A percentile compares a stretch with the other conserved stretches of the same genome.
Conservation (phyloP, 1,140 invertebrate species). For the Meloidogyne chitwoodi region DNA sequence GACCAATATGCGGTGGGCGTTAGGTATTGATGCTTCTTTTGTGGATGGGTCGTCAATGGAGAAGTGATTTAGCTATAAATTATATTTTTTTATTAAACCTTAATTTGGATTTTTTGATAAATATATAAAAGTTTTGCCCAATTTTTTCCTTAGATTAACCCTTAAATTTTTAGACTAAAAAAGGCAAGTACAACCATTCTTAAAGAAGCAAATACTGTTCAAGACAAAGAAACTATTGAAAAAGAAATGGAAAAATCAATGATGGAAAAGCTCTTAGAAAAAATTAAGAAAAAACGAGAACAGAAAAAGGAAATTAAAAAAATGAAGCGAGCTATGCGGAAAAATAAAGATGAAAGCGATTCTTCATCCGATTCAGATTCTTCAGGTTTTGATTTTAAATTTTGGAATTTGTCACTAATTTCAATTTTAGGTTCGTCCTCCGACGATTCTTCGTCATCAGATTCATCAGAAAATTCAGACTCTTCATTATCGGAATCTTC, state of each 20-base stretch:
- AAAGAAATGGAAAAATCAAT: constrained; percentile 32
- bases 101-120: too few relatives aligned
- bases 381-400: neutral
- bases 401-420: neutral
- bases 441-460: neutral
- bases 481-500: neutral
- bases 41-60: constrained; percentile 50
- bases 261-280: constrained; percentile 40
- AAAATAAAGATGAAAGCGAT: neutral
- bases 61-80: neutral
- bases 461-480: neutral
- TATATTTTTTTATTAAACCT: constrained; percentile 6
- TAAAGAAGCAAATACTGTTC: constrained; percentile 9
- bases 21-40: constrained; percentile 50
- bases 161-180: constrained; percentile 33
- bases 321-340: neutral
- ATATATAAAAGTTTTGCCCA: too few relatives aligned
- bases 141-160: too few relatives aligned
- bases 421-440: neutral
- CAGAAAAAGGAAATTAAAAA: constrained; percentile 35
- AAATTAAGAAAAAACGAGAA: constrained; percentile 25
- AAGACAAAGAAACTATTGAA: constrained; percentile 21
- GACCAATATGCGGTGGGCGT: constrained; percentile 45
- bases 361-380: neutral
- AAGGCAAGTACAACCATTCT: constrained; percentile 32